Percentiles rank a stretch among this genome's conserved stretches.
These are phyloP conservation scores for Pseudeuparius sepicola DNA, from an alignment of 2,888 invertebrate species.

Conservation along the genomic window DNA sequence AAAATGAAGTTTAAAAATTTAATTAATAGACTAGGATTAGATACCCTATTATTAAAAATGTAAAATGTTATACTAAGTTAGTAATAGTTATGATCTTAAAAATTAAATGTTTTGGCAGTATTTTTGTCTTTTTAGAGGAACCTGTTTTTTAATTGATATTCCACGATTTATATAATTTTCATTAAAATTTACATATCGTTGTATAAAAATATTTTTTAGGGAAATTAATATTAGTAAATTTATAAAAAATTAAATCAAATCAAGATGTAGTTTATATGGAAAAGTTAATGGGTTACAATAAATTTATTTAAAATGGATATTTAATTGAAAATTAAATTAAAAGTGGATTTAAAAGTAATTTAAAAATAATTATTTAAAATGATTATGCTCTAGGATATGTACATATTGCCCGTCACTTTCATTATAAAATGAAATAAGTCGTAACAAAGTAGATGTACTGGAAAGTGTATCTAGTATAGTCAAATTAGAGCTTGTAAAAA, in stretches of 20 bases:
- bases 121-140: conserved; percentile 62
- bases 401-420: conserved; percentile 76
- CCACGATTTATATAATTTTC: conserved; percentile 43
- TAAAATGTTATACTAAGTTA: conserved; percentile 43
- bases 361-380: conserved; percentile 45
- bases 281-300: conserved; percentile 60
- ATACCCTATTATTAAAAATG: conserved; percentile 54
- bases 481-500: conserved; percentile 53
- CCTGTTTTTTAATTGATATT: conserved; percentile 58
- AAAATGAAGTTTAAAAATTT: conserved; percentile 40
- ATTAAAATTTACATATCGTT: conserved; percentile 20
- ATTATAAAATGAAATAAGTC: conserved; percentile 60
- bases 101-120: conserved; percentile 62
- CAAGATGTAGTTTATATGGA: conserved; percentile 60
- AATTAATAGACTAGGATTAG: conserved; percentile 54
- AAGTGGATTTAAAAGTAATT: conserved; percentile 61
- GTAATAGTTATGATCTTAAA: conserved; percentile 51
- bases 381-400: conserved; percentile 56
- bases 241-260: conserved; percentile 50
- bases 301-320: conserved; percentile 40
- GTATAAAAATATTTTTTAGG: conserved; percentile 27
- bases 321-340: conserved; percentile 41
- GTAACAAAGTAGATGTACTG: conserved; percentile 72
- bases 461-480: conserved; percentile 59
- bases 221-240: conserved; percentile 43